Evolutionary conservation across 2,888 invertebrate species (phyloP), one percentile per base, ranked within the genome.

Genomic region (Sussaba pulchella): DNA sequence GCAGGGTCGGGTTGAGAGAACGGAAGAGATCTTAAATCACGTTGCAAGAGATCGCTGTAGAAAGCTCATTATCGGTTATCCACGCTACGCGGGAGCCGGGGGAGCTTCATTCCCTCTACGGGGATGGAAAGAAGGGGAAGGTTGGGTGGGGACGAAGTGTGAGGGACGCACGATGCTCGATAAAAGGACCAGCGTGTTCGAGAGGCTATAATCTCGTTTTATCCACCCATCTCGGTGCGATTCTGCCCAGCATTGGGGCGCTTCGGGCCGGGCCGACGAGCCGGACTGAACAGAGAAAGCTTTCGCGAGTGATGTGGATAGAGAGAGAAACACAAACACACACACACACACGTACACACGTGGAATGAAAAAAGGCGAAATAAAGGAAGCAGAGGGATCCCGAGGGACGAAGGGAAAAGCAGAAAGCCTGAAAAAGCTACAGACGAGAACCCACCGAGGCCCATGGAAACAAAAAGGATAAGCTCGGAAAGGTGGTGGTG

Each of bases 51-150:
- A 47, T 70, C 54, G 74, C 47, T 64, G 74, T 67, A 47, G 74
- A 74, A 74, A 74, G 67, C 74, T 74, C 67, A 74, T 67, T 74
- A 74, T 74, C 47, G 74, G 67, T 47, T 67, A 59, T 74, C 67
- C 17, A 24, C 17, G 59, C 39, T 52, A 67, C 17, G 45, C 39
- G 59, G 39, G 61, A 41, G 19, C 19, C 4, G 21, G 61, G n/a
- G 14, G 14, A 36, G 36, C 57, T 36, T 26, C 10, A 17, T 21
- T 12, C 36, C 39, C 6, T 17, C 6, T 12, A 4, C 43, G 2
- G 8, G 0, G 4, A 50, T 2, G 19, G 10, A 19, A 5, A n/a
- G 19, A 45, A n/a, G 45, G 45, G 6, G 14, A 14, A 45, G 45
- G 12, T 4, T 10, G 5, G 6, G 1, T 14, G 6, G 50, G 21